phyloP scores from a whole-genome alignment of 1,140 invertebrate species.

The Maniola jurtina region DNA sequence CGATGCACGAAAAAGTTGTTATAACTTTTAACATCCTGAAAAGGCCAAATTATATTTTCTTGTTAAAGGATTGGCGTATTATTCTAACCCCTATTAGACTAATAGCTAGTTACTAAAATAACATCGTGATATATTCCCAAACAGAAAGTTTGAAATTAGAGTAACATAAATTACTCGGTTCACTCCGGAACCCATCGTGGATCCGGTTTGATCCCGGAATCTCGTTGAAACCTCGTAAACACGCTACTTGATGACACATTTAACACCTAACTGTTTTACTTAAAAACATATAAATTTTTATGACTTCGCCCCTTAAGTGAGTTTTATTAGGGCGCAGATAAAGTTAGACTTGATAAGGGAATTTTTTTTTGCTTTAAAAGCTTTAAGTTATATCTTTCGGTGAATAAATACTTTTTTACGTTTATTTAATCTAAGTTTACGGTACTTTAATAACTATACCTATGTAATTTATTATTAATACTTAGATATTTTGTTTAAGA shows the following conservation, averaged over 20 bases:
- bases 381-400: neutral
- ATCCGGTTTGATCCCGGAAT: constrained; percentile 5
- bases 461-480: no score
- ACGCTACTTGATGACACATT: constrained; percentile 21
- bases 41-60: no score
- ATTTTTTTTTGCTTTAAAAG: neutral
- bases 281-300: constrained; percentile 48
- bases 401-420: neutral
- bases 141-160: neutral
- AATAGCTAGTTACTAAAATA: neutral
- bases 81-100: no score
- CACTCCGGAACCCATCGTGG: neutral
- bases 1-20: no score
- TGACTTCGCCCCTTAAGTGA: constrained; percentile 4
- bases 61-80: no score
- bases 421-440: no score
- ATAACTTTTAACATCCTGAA: no score
- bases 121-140: neutral
- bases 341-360: neutral
- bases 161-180: neutral
- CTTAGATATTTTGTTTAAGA: no score
- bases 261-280: constrained; percentile 39
- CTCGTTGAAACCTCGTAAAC: constrained; percentile 49
- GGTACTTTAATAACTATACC: no score
- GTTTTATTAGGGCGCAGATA: constrained; percentile 3